Evolutionary conservation across 2,888 invertebrate species (phyloP).

Genomic region (Argynnis bischoffii): DNA sequence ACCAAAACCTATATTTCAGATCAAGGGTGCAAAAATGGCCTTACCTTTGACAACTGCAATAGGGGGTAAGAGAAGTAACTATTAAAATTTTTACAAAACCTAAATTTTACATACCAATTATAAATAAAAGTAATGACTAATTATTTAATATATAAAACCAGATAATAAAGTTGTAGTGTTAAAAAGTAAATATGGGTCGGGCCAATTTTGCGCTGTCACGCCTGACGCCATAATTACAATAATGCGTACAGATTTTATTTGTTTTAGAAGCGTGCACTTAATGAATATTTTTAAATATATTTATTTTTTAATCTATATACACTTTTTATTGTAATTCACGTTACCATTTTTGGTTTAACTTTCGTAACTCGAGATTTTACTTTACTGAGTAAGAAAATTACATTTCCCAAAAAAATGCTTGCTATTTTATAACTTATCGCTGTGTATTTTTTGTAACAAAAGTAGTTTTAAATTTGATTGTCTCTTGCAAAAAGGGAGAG

Average conservation of each 20-base stretch:
- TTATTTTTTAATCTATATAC: not conserved
- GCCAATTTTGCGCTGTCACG: conserved; percentile 15
- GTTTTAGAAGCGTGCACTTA: conserved; percentile 2
- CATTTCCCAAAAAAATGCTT: too few relatives aligned
- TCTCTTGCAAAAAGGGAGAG: too few relatives aligned
- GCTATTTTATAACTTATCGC: too few relatives aligned
- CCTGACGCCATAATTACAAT: conserved; percentile 11
- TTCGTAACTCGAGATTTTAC: not conserved
- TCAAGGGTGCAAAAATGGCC: conserved; percentile 22
- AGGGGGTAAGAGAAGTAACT: conserved; percentile 16
- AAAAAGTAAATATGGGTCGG: conserved; percentile 13
- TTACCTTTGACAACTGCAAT: conserved; percentile 23
- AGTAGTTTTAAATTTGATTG: too few relatives aligned
- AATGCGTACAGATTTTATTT: not conserved
- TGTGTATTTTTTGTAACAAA: too few relatives aligned
- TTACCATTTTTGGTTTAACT: not conserved
- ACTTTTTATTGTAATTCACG: not conserved
- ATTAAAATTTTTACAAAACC: conserved; percentile 3
- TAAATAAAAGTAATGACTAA: not conserved
- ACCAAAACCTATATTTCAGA: conserved; percentile 20
- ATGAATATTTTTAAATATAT: conserved; percentile 1
- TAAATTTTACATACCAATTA: not conserved
- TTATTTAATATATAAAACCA: not conserved
- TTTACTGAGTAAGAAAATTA: not conserved
- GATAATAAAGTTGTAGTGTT: not conserved